Conservation (phyloP, 1,140 invertebrate species). For the Papilio polyxenes region DNA sequence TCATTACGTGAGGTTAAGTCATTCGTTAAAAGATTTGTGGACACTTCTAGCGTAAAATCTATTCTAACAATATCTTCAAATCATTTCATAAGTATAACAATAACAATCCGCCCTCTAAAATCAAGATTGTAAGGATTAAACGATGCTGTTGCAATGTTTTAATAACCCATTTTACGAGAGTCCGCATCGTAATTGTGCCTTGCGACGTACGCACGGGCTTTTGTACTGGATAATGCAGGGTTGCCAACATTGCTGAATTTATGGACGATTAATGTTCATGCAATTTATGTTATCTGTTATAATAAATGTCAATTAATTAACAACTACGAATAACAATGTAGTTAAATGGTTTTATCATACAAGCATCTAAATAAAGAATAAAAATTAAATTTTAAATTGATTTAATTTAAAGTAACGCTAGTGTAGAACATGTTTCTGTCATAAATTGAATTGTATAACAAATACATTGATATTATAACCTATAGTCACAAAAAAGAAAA, state of each 20-base stretch:
- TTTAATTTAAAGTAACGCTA: too few relatives aligned
- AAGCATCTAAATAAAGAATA: neutral
- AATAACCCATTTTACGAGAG: conserved; percentile 58
- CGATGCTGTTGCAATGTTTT: conserved; percentile 56
- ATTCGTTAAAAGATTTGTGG: neutral
- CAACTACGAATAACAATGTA: neutral
- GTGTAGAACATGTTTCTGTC: too few relatives aligned
- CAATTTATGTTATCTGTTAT: neutral
- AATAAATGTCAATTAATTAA: conserved; percentile 16
- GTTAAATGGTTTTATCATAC: neutral
- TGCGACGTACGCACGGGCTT: neutral
- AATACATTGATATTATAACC: too few relatives aligned
- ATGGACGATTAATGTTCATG: neutral
- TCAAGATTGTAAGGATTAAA: conserved; percentile 45
- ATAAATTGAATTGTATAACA: too few relatives aligned
- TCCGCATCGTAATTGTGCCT: conserved; percentile 44
- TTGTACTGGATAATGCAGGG: conserved; percentile 11
- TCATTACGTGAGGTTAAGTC: neutral
- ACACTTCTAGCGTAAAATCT: neutral
- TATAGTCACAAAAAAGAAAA: too few relatives aligned
- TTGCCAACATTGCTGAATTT: neutral
- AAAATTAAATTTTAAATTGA: neutral
- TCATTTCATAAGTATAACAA: conserved; percentile 12
- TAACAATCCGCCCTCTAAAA: conserved; percentile 20
- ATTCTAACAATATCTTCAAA: neutral